A percentile compares a stretch with the other conserved stretches of the same genome.
Conservation (phyloP, 64 coral and sea anemone genomes). For the Trachythela sp. region DNA sequence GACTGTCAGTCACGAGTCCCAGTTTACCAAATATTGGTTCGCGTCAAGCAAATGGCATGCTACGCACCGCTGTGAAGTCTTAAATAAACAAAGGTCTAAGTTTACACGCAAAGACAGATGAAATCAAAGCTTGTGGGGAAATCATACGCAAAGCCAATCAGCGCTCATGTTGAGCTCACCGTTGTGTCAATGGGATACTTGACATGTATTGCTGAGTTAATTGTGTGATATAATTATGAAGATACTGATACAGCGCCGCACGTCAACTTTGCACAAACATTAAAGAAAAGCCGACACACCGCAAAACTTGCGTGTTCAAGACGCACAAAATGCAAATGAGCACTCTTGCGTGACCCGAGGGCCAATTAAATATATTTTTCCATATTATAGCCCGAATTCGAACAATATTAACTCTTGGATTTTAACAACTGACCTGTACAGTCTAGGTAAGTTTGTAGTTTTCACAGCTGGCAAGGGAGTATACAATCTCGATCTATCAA, state of each 20-base stretch:
- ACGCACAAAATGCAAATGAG: neutral
- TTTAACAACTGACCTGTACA: neutral
- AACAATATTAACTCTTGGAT: neutral
- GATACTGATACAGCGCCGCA: constrained; percentile 10
- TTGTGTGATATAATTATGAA: constrained; percentile 32
- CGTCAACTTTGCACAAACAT: neutral
- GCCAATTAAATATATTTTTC: neutral
- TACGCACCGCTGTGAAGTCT: constrained; percentile 13
- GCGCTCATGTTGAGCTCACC: neutral
- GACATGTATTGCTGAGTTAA: constrained; percentile 27
- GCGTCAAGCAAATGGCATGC: neutral
- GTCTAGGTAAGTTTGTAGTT: neutral
- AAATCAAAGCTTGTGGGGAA: constrained; percentile 7
- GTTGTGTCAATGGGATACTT: constrained; percentile 19
- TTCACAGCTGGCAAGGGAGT: constrained; percentile 8
- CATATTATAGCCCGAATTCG: neutral
- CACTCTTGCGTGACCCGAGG: neutral
- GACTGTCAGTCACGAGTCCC: neutral
- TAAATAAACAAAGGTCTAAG: constrained; percentile 28
- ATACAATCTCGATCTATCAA: neutral
- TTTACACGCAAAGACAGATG: constrained; percentile 15
- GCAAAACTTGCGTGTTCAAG: neutral
- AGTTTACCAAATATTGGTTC: neutral
- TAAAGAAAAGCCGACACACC: constrained; percentile 14
- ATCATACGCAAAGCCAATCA: neutral